Base-by-base conservation (phyloP, 2,888 invertebrate genomes). In the Suillia variegata region DNA sequence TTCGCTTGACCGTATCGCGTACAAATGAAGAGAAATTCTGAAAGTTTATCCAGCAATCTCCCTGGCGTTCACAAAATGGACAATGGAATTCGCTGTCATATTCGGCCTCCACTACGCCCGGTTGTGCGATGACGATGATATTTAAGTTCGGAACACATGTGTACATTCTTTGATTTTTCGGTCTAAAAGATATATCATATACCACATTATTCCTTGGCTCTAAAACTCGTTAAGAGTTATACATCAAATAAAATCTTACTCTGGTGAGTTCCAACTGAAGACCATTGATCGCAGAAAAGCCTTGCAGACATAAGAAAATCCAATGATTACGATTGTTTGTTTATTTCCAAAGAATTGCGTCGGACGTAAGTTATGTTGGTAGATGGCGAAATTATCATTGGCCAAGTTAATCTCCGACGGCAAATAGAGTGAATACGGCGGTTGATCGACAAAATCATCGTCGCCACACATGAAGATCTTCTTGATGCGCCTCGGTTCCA, bases 261-360 rank as follows among this genome's bases (percentile, higher is more conserved):
- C 67, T 1, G 67, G 49, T 0, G 62, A 62, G 48, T 72, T 73
- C 75, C 77, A 77, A 18, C 65, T 61, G 33, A 75, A 80, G 2
- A 76, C 57, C 59, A 77, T 59, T 5, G 68, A 58, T 1, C 77
- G 70, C 3, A 79, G 33, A 15, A 78, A 71, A 1, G 77, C 74
- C 5, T 71, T 70, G 42, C 71, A 70, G 2, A 67, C 62, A 53
- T 71, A 68, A 5, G 68, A 71, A 26, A 76, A 75, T 0, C 79
- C 79, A 3, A 78, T 49, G 2, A 79, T 66, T 0, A 78, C 67
- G 12, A 78, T 42, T 1, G 67, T 38, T 5, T 45, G 61, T 2
- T 62, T 53, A 4, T 66, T 64, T n/a, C 73, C 76, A 49, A 70
- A 65, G 10, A 53, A 58, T 24, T 59, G 65, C 2, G 73, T 60